phyloP scores from a whole-genome alignment of 2,888 invertebrate genomes.

The Yponomeuta cagnagella region DNA sequence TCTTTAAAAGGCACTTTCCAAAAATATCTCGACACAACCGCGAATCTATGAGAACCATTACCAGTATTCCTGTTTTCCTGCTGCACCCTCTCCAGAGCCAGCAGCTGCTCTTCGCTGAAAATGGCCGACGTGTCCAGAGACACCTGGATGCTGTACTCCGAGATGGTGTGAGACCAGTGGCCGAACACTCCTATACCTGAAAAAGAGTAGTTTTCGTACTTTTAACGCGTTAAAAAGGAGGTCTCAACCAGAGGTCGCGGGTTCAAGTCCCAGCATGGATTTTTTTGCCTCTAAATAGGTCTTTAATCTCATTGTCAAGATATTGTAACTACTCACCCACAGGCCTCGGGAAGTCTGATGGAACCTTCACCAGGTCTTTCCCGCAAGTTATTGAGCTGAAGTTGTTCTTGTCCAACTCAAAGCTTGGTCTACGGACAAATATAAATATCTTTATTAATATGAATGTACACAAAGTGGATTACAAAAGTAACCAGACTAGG shows the following conservation, averaged over 20 bases:
- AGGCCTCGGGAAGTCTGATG: slow-evolving; percentile 54
- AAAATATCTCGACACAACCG: too few relatives aligned
- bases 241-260: too few relatives aligned
- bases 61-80: not conserved
- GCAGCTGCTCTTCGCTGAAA: slow-evolving; percentile 27
- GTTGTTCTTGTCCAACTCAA: slow-evolving; percentile 53
- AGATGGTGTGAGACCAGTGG: slow-evolving; percentile 49
- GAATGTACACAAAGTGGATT: too few relatives aligned
- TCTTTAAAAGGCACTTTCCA: too few relatives aligned
- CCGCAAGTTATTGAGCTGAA: slow-evolving; percentile 64
- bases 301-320: too few relatives aligned
- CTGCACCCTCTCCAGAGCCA: slow-evolving; percentile 25
- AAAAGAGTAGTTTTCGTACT: not conserved
- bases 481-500: too few relatives aligned
- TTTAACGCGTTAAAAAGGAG: not conserved
- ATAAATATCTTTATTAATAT: not conserved
- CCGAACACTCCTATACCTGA: slow-evolving; percentile 64
- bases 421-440: slow-evolving; percentile 48
- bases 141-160: slow-evolving; percentile 60
- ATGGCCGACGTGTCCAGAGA: slow-evolving; percentile 40
- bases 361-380: slow-evolving; percentile 46
- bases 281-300: too few relatives aligned
- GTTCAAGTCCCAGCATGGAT: too few relatives aligned
- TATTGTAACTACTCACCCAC: slow-evolving; percentile 37
- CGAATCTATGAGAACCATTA: not conserved